Evolutionary conservation across 2,797 vertebrate genomes (phyloP), one percentile per base, ranked within the genome.

Genomic region (Parambassis ranga): DNA sequence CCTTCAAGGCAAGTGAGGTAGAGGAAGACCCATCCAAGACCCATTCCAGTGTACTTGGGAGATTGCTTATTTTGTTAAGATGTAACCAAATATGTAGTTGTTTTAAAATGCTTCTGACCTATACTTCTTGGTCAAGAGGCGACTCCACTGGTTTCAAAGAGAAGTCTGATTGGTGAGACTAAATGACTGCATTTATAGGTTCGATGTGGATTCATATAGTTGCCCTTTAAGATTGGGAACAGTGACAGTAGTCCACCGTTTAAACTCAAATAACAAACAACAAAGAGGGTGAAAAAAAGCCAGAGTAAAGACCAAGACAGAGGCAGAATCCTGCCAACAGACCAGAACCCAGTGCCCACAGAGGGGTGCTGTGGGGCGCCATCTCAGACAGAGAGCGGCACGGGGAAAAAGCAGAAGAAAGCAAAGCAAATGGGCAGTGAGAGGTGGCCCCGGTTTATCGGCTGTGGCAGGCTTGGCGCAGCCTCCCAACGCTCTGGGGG

Each of bases 371-470:
- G 78, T 81, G 75, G 85, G 77, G 84, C 71, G 37, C 66, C 68
- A 65, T 86, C 74, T 76, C 69, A 78, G 78, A 71, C 71, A 75
- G 72, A 77, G 66, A 73, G 67, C 24, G 44, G 71, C 70, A 26
- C 43, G 38, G 71, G 73, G 75, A 82, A 51, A n/a, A 74, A 70
- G 73, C 74, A 84, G 71, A 83, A 88, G 84, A 86, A 90, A 88
- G 84, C 74, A 68, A 83, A 79, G 56, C 58, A 32, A 82, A 81
- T 85, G 88, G 88, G 83, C 83, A 89, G 79, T 31, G 56, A 87
- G 79, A 87, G 82, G 87, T 89, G 80, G 85, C 73, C 85, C 77
- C 41, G 41, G 87, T 91, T 93, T 93, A 92, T 93, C 91, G 47
- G 78, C 75, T 27, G 69, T 47, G 83, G 85, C 90, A 92, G 90